Conservation (phyloP, 2,888 invertebrate species). For the Acanthosepion lycidas region DNA sequence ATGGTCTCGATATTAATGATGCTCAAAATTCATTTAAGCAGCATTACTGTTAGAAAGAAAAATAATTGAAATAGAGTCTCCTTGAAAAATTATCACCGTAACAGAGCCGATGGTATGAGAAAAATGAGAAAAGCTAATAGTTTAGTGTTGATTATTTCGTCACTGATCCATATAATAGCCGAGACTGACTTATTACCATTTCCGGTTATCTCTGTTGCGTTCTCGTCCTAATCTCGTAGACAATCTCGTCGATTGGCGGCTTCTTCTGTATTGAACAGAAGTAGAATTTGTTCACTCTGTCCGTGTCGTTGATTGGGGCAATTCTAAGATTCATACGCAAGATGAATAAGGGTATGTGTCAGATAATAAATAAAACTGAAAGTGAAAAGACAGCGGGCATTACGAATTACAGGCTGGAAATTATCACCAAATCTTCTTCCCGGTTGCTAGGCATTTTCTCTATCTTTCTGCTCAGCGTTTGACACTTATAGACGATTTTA, state of each 20-base stretch:
- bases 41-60: neutral
- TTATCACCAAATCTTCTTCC: neutral
- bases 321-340: neutral
- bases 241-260: neutral
- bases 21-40: neutral
- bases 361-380: neutral
- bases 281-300: neutral
- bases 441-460: too few relatives aligned
- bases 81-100: neutral
- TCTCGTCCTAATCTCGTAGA: neutral
- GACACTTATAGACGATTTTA: neutral
- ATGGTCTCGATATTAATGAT: neutral
- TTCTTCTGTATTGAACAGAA: too few relatives aligned
- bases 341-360: neutral
- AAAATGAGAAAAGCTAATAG: neutral
- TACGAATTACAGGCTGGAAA: neutral
- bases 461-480: neutral
- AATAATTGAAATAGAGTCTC: neutral
- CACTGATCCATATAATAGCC: neutral
- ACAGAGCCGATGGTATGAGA: neutral
- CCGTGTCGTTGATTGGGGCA: neutral
- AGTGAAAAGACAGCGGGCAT: neutral
- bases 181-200: neutral
- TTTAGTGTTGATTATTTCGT: neutral
- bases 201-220: neutral